These are phyloP conservation scores for Oopsacas minuta DNA, from an alignment of 37 sponge, comb jelly and placozoan genomes.

Conservation along the genomic window DNA sequence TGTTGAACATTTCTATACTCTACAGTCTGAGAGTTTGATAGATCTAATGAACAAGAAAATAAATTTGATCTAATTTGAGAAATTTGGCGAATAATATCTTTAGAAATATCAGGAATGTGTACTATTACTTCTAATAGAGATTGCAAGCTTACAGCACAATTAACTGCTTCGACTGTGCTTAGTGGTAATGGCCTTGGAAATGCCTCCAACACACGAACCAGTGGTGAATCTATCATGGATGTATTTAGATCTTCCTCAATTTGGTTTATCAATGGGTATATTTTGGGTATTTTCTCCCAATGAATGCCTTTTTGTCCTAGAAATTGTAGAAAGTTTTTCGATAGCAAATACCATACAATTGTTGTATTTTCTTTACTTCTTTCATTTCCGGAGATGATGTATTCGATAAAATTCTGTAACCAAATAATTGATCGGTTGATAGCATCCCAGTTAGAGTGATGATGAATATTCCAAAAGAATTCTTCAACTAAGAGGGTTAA, in stretches of 20 bases:
- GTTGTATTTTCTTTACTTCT: neutral
- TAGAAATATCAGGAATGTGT: neutral
- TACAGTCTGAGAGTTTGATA: neutral
- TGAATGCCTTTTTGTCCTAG: neutral
- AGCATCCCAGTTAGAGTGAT: slow-evolving; percentile 2
- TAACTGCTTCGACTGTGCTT: neutral
- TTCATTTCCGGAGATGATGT: neutral
- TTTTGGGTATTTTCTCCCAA: neutral
- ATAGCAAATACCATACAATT: neutral
- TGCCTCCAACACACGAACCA: neutral
- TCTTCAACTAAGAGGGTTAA: neutral
- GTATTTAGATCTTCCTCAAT: neutral
- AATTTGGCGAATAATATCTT: neutral
- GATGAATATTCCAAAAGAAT: neutral
- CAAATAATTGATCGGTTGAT: neutral
- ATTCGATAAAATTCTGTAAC: neutral
- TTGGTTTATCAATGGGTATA: neutral
- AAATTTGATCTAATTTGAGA: neutral
- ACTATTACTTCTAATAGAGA: neutral
- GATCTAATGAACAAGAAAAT: neutral
- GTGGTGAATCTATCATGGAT: neutral
- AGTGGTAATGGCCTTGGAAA: neutral
- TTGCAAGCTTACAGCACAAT: neutral
- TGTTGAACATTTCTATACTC: neutral
- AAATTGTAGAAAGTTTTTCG: neutral